Evolutionary conservation across 2,888 invertebrate species (phyloP).

Genomic region (Trissolcus japonicus): DNA sequence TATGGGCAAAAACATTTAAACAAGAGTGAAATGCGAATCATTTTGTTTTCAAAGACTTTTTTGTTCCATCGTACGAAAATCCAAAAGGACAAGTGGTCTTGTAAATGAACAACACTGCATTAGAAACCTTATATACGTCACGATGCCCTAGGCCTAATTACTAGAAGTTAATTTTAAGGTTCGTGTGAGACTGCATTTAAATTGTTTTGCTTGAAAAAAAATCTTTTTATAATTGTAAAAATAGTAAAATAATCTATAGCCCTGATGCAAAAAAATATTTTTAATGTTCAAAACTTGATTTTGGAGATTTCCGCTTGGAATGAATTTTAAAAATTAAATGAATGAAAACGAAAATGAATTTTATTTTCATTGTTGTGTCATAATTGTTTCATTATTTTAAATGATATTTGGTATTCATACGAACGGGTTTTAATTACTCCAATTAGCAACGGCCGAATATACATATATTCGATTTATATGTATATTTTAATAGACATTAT

Average conservation of each 20-base stretch:
- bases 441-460: no score
- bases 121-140: slow-evolving; percentile 16
- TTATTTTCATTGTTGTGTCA: no score
- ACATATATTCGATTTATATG: no score
- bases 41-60: slow-evolving; percentile 8
- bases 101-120: slow-evolving; percentile 7
- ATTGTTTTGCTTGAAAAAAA: slow-evolving; percentile 1
- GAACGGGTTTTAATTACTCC: no score
- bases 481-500: no score
- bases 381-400: no score
- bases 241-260: no score
- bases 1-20: slow-evolving; percentile 2
- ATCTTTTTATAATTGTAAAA: no score
- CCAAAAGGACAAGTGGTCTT: slow-evolving; percentile 21
- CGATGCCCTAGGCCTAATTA: slow-evolving; percentile 32
- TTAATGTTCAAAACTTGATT: not conserved
- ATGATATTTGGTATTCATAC: no score
- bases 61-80: not conserved
- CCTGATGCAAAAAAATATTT: not conserved
- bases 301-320: no score
- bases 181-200: slow-evolving; percentile 1
- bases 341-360: no score
- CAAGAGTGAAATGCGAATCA: slow-evolving; percentile 4
- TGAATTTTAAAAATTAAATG: no score
- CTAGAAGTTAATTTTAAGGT: slow-evolving; percentile 26